Evolutionary conservation across 2,797 vertebrate genomes (phyloP).

Genomic region (Paedocypris micromegethes): DNA sequence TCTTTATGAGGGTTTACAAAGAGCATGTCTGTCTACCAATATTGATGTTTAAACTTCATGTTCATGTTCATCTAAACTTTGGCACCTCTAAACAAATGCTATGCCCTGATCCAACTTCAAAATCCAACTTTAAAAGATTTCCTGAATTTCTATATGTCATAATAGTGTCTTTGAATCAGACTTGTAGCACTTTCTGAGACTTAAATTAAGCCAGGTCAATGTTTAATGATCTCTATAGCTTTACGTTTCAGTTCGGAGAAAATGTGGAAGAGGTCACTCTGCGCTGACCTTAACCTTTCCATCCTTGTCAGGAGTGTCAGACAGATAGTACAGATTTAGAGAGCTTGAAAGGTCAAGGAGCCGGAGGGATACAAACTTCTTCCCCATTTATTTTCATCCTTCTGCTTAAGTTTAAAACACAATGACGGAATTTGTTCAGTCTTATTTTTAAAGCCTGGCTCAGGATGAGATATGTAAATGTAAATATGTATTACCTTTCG

Average conservation of each 20-base stretch:
- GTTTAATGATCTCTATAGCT: conserved; percentile 19
- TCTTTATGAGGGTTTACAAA: too few species aligned
- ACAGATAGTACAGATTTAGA: conserved; percentile 15
- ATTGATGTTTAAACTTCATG: too few species aligned
- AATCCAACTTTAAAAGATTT: too few species aligned
- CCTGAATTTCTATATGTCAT: too few species aligned
- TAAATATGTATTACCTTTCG: too few species aligned
- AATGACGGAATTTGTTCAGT: not conserved
- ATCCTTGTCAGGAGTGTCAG: conserved; percentile 6
- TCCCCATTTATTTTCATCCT: not conserved
- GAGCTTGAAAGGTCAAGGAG: conserved; percentile 17
- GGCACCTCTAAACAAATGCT: too few species aligned
- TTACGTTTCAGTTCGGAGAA: conserved; percentile 1
- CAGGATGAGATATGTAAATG: too few species aligned
- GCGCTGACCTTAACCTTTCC: conserved; percentile 28
- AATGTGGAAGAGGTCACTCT: conserved; percentile 15
- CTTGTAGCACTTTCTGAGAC: not conserved
- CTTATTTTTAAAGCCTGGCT: too few species aligned
- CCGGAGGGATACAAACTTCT: conserved; percentile 2
- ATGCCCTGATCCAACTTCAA: too few species aligned
- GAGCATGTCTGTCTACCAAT: too few species aligned
- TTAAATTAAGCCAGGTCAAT: not conserved
- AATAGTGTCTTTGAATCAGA: too few species aligned
- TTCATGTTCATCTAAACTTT: too few species aligned
- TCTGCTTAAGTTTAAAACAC: conserved; percentile 2